Evolutionary conservation across 2,113 vertebrate genomes (phyloP).

Genomic region (Trichechus manatus): DNA sequence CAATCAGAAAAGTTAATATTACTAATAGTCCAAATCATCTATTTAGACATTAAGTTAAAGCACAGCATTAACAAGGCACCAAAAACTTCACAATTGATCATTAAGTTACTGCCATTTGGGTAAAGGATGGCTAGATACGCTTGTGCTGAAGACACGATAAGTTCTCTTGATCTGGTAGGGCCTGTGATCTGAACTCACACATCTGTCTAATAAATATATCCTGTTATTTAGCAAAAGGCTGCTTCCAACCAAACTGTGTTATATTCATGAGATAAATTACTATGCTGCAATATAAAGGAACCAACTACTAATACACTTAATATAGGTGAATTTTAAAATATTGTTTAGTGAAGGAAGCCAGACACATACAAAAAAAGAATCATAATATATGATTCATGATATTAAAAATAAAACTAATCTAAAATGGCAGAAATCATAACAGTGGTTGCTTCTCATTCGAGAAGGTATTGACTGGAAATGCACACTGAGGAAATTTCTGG

Average conservation of each 20-base stretch:
- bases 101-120: not conserved
- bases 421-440: not conserved
- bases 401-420: not conserved
- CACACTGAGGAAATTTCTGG: not conserved
- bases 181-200: not conserved
- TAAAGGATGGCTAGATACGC: not conserved
- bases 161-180: not conserved
- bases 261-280: not conserved
- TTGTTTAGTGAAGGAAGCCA: not conserved
- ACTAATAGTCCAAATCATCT: not conserved
- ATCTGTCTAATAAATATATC: not conserved
- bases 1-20: slow-evolving; percentile 14
- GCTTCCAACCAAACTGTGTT: not conserved
- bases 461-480: not conserved
- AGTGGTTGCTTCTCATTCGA: not conserved
- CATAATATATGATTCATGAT: not conserved
- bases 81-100: not conserved
- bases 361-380: not conserved
- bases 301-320: not conserved
- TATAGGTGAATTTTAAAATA: not conserved
- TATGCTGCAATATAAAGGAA: not conserved
- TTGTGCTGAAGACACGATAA: not conserved
- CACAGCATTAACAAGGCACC: not conserved
- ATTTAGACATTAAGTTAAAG: not conserved
- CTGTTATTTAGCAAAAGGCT: not conserved